A percentile compares a stretch with the other conserved stretches of the same genome.
phyloP scores from a whole-genome alignment of 2,888 invertebrate genomes.

The Plagodis pulveraria region DNA sequence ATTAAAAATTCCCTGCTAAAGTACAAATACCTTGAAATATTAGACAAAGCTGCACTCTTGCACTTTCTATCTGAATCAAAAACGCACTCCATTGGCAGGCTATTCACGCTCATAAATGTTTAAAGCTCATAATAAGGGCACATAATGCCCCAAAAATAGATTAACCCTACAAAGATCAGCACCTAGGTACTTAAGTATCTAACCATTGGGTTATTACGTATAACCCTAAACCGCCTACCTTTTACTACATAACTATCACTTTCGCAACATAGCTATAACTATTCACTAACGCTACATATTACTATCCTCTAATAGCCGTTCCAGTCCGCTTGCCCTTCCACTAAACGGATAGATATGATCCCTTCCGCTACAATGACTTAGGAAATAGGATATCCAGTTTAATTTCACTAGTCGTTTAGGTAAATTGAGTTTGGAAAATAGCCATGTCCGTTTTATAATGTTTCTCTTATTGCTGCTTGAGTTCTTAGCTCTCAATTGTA shows the following conservation, averaged over 20 bases:
- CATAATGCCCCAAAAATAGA: not conserved
- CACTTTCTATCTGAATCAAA: no score
- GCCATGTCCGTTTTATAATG: slow-evolving; percentile 20
- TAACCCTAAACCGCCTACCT: slow-evolving; percentile 7
- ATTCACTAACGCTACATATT: slow-evolving; percentile 13
- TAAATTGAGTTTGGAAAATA: slow-evolving; percentile 31
- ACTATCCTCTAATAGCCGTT: slow-evolving; percentile 27
- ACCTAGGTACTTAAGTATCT: not conserved
- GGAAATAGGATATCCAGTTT: slow-evolving; percentile 37
- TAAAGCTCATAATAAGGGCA: not conserved
- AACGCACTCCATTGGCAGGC: not conserved
- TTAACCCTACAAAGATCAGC: slow-evolving; percentile 1
- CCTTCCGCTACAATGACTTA: slow-evolving; percentile 44
- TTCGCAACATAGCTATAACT: slow-evolving; percentile 2
- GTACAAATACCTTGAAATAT: no score
- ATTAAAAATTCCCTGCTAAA: no score
- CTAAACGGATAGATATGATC: slow-evolving; percentile 38
- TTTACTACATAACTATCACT: slow-evolving; percentile 7
- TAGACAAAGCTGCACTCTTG: no score
- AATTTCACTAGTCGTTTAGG: slow-evolving; percentile 32
- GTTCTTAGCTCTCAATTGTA: slow-evolving; percentile 1
- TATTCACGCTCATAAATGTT: not conserved
- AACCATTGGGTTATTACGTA: slow-evolving; percentile 5
- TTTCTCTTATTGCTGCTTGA: slow-evolving; percentile 9
- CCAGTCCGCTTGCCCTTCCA: slow-evolving; percentile 29